These are phyloP conservation scores for Cebidichthys violaceus DNA, from an alignment of 2,113 vertebrate species.

Conservation along the genomic window DNA sequence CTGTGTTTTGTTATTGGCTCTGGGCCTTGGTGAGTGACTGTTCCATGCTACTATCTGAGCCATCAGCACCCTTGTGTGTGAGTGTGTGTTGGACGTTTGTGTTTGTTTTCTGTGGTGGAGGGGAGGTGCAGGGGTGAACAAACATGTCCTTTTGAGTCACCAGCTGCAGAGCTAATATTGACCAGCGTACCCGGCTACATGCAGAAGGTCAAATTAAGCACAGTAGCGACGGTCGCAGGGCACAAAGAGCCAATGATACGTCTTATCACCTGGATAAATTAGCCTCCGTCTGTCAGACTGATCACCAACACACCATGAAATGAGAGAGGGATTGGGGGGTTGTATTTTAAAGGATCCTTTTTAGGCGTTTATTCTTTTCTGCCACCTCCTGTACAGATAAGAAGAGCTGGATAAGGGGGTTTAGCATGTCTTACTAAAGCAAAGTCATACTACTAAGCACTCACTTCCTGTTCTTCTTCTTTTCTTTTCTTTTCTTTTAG, in stretches of 20 bases:
- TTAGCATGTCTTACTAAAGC: not conserved
- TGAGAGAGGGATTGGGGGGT: not conserved
- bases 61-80: conserved; percentile 28
- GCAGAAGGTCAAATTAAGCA: conserved; percentile 72
- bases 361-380: conserved; percentile 2
- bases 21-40: conserved; percentile 46
- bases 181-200: conserved; percentile 68
- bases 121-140: conserved; percentile 55
- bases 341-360: not conserved
- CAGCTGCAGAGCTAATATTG: conserved; percentile 83
- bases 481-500: not conserved
- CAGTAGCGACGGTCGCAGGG: conserved; percentile 62
- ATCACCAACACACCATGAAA: conserved; percentile 50
- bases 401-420: conserved; percentile 13
- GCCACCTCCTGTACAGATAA: not conserved
- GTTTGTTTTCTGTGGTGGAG: conserved; percentile 53
- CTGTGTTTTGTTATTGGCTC: conserved; percentile 36
- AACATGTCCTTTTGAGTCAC: conserved; percentile 77
- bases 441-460: not conserved
- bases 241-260: conserved; percentile 76
- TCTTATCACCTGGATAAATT: conserved; percentile 82
- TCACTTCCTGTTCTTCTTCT: not conserved
- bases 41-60: conserved; percentile 49
- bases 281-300: conserved; percentile 71
- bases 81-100: conserved; percentile 41